A percentile compares a stretch with the other conserved stretches of the same genome.
Conservation (phyloP, 1,140 invertebrate genomes). For the Carposina sasakii region DNA sequence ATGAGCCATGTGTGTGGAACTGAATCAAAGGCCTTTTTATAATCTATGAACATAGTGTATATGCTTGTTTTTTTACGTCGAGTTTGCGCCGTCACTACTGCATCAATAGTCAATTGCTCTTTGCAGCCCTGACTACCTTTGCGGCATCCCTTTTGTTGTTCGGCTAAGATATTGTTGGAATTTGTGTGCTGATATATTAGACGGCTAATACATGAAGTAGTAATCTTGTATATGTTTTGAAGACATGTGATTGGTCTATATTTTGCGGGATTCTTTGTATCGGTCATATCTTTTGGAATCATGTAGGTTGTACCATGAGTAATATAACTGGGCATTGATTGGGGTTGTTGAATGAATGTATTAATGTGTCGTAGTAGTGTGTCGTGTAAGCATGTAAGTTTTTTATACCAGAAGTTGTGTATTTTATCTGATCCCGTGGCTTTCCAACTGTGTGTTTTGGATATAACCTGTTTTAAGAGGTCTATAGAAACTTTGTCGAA, state of each 20-base stretch:
- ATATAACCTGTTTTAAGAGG: background rate
- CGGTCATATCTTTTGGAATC: slow-evolving; percentile 5
- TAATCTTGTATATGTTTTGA: slow-evolving; percentile 5
- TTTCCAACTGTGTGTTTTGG: slow-evolving; percentile 2
- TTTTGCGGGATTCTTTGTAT: slow-evolving; percentile 6
- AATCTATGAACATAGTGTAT: slow-evolving; percentile 16
- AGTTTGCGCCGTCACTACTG: slow-evolving; percentile 14
- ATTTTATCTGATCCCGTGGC: slow-evolving; percentile 4
- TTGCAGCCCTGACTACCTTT: slow-evolving; percentile 3
- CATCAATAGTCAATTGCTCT: slow-evolving; percentile 20
- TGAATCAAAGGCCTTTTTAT: slow-evolving; percentile 25
- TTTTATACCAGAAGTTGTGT: slow-evolving; percentile 26
- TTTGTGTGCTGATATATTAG: background rate
- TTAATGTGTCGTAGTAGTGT: background rate
- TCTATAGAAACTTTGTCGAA: background rate
- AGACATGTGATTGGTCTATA: slow-evolving; percentile 9
- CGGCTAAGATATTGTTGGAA: background rate
- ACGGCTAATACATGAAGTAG: background rate
- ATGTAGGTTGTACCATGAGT: slow-evolving; percentile 7
- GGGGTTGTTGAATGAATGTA: background rate
- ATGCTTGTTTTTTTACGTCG: slow-evolving; percentile 11
- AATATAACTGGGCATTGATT: slow-evolving; percentile 1
- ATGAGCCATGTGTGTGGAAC: slow-evolving; percentile 22
- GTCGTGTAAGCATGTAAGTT: slow-evolving; percentile 10
- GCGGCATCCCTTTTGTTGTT: slow-evolving; percentile 10